These are phyloP conservation scores for Lamprologus tigripictilis DNA, from an alignment of 2,113 vertebrate genomes.

Conservation along the genomic window DNA sequence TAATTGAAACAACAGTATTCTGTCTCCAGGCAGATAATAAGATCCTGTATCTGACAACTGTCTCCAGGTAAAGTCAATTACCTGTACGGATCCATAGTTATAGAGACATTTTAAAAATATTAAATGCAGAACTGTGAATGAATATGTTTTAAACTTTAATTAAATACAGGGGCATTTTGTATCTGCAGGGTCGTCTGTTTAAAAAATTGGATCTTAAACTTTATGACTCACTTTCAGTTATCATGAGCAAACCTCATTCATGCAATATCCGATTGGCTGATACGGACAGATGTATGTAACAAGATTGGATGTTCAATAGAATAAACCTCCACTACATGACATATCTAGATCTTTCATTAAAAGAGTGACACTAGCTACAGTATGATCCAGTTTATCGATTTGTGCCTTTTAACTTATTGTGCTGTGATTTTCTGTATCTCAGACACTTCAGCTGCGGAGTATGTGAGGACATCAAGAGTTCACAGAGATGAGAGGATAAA, in stretches of 20 bases:
- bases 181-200: not conserved
- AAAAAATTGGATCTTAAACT: not conserved
- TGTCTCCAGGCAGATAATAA: constrained; percentile 47
- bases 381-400: not conserved
- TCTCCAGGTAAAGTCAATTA: constrained; percentile 38
- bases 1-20: constrained; percentile 51
- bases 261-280: not conserved
- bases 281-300: not conserved
- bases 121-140: not conserved
- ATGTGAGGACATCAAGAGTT: constrained; percentile 6
- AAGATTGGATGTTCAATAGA: not conserved
- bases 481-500: constrained; percentile 11
- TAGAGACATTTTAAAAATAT: constrained; percentile 10
- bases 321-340: not conserved
- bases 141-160: not conserved
- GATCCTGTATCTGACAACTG: constrained; percentile 58
- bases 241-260: not conserved
- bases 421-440: constrained; percentile 1
- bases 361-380: not conserved
- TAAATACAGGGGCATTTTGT: not conserved
- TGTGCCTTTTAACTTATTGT: constrained; percentile 1
- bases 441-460: not conserved
- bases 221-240: not conserved
- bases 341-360: not conserved
- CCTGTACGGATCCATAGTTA: not conserved